A percentile compares a stretch with the other conserved stretches of the same genome.
phyloP scores from a whole-genome alignment of 2,113 vertebrate species.

The Seriola dumerili region DNA sequence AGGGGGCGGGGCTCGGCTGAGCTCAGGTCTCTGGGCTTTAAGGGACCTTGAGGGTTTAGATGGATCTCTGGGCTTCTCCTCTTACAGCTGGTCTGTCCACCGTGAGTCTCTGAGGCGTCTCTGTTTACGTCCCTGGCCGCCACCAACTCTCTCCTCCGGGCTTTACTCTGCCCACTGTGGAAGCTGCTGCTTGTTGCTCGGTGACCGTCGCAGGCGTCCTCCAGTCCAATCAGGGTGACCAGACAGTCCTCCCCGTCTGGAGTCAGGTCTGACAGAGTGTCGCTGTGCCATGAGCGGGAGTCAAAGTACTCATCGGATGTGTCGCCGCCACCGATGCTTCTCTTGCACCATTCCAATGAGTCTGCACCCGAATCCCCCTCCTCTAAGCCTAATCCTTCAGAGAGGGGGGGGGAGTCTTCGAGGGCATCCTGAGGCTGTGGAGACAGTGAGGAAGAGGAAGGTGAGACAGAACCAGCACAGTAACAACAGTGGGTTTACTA shows the following conservation, averaged over 20 bases:
- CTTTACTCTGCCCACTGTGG: conserved; percentile 69
- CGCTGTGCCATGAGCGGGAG: conserved; percentile 83
- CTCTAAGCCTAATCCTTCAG: conserved; percentile 77
- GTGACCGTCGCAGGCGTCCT: conserved; percentile 50
- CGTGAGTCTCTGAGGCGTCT: conserved; percentile 23
- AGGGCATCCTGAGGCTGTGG: conserved; percentile 84
- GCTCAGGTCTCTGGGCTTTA: conserved; percentile 9
- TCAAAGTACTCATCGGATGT: conserved; percentile 83
- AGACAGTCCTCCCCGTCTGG: conserved; percentile 83
- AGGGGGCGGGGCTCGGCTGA: conserved; percentile 1
- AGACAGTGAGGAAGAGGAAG: conserved; percentile 15
- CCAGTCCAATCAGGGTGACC: conserved; percentile 74
- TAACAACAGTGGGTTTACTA: not conserved
- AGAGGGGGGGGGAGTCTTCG: conserved; percentile 78
- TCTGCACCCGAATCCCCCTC: conserved; percentile 70
- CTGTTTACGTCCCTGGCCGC: conserved; percentile 53
- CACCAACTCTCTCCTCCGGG: conserved; percentile 66
- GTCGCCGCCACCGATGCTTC: conserved; percentile 58
- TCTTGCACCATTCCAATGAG: conserved; percentile 73
- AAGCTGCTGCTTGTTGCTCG: conserved; percentile 12
- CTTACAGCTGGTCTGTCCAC: not conserved
- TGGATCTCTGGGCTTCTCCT: conserved; percentile 46
- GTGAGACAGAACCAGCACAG: conserved; percentile 16
- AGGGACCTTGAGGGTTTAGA: not conserved
- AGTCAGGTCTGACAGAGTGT: conserved; percentile 83